Conservation (phyloP, 2,888 invertebrate genomes). For the Cremastinae sp. region DNA sequence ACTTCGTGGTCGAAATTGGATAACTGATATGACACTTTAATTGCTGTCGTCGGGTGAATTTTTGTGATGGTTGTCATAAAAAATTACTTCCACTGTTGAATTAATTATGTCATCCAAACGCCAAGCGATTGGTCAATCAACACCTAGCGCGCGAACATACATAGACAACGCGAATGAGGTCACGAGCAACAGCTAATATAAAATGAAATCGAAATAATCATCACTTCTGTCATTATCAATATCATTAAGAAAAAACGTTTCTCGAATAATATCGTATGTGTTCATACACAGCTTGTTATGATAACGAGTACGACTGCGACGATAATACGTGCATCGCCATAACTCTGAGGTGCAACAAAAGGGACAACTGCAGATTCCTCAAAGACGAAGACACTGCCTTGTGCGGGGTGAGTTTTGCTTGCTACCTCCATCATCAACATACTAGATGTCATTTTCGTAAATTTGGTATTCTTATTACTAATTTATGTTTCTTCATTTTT, state of each 20-base stretch:
- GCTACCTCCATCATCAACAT: neutral
- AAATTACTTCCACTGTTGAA: too few species aligned
- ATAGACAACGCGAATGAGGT: too few species aligned
- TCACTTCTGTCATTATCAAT: too few species aligned
- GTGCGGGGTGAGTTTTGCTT: constrained; percentile 80
- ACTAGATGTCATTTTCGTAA: neutral
- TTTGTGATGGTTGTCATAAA: too few species aligned
- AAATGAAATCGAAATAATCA: too few species aligned
- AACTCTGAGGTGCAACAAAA: constrained; percentile 86
- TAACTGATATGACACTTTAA: too few species aligned
- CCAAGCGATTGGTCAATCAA: too few species aligned
- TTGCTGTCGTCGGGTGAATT: too few species aligned
- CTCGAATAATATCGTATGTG: constrained; percentile 1
- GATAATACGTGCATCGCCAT: constrained; percentile 91
- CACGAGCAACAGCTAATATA: neutral
- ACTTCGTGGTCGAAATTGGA: too few species aligned
- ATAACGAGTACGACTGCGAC: constrained; percentile 90
- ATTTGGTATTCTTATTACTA: neutral
- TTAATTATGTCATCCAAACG: too few species aligned
- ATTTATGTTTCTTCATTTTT: neutral
- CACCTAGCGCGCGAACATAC: too few species aligned
- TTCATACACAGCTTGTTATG: constrained; percentile 80
- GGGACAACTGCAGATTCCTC: constrained; percentile 90
- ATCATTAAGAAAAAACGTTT: too few species aligned
- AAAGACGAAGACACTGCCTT: constrained; percentile 87